phyloP scores from a whole-genome alignment of 2,888 invertebrate species.

The Stenurella melanura region DNA sequence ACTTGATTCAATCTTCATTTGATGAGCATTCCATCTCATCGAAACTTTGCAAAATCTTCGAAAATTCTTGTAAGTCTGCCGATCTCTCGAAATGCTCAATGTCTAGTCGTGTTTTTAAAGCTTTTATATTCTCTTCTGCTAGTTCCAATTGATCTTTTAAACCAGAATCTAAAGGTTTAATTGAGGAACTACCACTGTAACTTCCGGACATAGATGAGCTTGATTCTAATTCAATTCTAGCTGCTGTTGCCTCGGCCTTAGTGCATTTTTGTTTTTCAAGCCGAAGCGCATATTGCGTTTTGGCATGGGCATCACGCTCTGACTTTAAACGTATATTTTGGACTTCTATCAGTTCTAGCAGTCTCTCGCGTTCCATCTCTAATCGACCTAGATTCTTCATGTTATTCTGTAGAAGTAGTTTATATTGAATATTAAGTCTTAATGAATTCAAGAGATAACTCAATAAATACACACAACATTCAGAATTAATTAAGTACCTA shows the following conservation, averaged over 20 bases:
- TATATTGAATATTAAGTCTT: not conserved
- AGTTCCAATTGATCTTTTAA: constrained; percentile 75
- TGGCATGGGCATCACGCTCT: constrained; percentile 73
- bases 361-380: constrained; percentile 40
- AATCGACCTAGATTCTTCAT: constrained; percentile 19
- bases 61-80: constrained; percentile 76
- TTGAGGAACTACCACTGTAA: constrained; percentile 42
- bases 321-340: constrained; percentile 77
- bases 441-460: not conserved
- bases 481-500: too few relatives aligned
- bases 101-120: constrained; percentile 78
- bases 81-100: constrained; percentile 80
- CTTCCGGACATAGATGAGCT: constrained; percentile 57
- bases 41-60: constrained; percentile 61
- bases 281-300: constrained; percentile 69
- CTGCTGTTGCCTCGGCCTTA: constrained; percentile 76
- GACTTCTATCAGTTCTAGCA: constrained; percentile 77
- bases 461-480: too few relatives aligned
- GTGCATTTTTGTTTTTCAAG: constrained; percentile 76
- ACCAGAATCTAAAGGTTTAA: constrained; percentile 43
- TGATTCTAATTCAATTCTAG: constrained; percentile 76
- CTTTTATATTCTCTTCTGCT: constrained; percentile 80
- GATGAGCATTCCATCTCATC: constrained; percentile 27
- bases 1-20: not conserved
- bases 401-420: constrained; percentile 3